Percentiles rank a stretch among this genome's conserved stretches.
Conservation (phyloP, 2,888 invertebrate species). For the Lithophane ornitopus region DNA sequence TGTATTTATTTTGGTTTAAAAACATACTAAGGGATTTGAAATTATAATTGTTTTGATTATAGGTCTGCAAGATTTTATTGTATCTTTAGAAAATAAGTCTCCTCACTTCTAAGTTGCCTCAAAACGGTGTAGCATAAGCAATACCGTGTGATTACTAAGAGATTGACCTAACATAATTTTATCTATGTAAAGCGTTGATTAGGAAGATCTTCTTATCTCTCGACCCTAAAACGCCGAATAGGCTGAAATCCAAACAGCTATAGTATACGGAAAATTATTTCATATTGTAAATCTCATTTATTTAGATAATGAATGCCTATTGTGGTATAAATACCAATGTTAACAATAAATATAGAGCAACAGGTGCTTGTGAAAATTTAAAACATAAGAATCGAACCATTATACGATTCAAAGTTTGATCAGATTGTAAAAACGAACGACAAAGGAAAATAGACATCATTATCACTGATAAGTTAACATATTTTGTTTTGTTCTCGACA, state of each 20-base stretch:
- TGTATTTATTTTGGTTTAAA: constrained; percentile 47
- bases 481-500: constrained; percentile 9
- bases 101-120: constrained; percentile 20
- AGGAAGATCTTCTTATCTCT: constrained; percentile 29
- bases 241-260: constrained; percentile 19
- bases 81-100: constrained; percentile 16
- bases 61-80: constrained; percentile 24
- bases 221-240: background rate
- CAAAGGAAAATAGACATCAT: constrained; percentile 4
- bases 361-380: constrained; percentile 32
- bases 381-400: constrained; percentile 6
- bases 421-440: constrained; percentile 24
- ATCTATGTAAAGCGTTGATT: constrained; percentile 45
- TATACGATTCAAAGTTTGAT: constrained; percentile 19
- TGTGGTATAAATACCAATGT: constrained; percentile 31
- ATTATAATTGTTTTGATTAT: constrained; percentile 31
- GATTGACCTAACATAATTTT: constrained; percentile 55
- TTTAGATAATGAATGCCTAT: constrained; percentile 27
- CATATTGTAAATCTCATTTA: constrained; percentile 40
- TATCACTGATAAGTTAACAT: background rate
- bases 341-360: constrained; percentile 23
- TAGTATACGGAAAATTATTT: constrained; percentile 10
- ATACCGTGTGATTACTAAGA: constrained; percentile 30
- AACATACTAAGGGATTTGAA: constrained; percentile 40
- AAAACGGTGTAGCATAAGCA: constrained; percentile 13